Base-by-base conservation (phyloP, 2,113 vertebrate genomes). In the Aegypius monachus region DNA sequence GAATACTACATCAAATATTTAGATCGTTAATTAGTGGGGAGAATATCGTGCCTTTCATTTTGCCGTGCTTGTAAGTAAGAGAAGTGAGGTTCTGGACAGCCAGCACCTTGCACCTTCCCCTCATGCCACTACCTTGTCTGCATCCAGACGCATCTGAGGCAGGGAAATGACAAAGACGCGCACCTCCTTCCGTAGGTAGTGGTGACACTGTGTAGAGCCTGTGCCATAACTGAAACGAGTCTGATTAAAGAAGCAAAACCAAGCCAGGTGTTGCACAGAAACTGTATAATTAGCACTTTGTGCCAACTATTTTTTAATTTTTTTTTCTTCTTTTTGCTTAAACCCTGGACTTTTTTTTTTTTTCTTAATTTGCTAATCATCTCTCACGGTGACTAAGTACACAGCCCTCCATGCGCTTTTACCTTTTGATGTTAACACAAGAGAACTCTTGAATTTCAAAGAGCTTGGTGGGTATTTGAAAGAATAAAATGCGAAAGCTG, bases 391-490 rank as follows among this genome's bases (percentile, higher is more conserved):
- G 96, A 72, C 94, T 97, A 86, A 97, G 96, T 91, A 43, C 93
- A 71, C 95, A 98, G 94, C 97, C 93, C 95, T 93, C 85, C 62
- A 38, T 48, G 31, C 2, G 95, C 97, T 98, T 93, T 98, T 98
- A 98, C 98, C 98, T 98, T 98, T 98, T 98, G 98, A 98, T 98
- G 98, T 98, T 98, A 97, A 90, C 95, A 97, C 97, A 97, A 97
- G 97, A 98, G 98, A 98, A 98, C 98, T 97, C 98, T 97, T 98
- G 97, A 98, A 98, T 98, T 98, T 98, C 98, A 98, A 98, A 98
- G 98, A 98, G 98, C 93, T 95, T 79, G 77, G 95, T 97, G 93
- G 96, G 93, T 97, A 98, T 98, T 97, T 96, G 93, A 96, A 96
- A 97, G 93, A 97, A 97, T 97, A 77, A 87, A 94, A 92, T 97